phyloP scores from a whole-genome alignment of 2,888 invertebrate genomes.

The Stenodema calcarata region DNA sequence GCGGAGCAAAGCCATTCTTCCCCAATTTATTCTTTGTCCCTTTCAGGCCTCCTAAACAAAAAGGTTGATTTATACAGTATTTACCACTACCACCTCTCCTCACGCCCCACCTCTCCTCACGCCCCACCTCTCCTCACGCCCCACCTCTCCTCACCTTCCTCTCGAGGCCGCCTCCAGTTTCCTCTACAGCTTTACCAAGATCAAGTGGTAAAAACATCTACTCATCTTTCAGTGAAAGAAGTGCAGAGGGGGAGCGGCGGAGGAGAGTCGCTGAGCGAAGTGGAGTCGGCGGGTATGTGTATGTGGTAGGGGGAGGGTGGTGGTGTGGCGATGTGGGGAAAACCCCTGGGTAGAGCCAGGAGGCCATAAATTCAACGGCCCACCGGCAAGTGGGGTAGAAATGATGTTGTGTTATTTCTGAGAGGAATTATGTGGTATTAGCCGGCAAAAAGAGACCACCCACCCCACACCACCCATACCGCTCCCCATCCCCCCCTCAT shows the following conservation, averaged over 20 bases:
- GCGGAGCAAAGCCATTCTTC: constrained; percentile 34
- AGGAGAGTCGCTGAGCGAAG: not conserved
- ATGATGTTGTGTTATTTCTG: constrained; percentile 56
- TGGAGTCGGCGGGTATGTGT: no score
- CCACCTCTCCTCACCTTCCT: not conserved
- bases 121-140: not conserved
- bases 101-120: not conserved
- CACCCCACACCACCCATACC: not conserved
- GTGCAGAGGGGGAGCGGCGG: not conserved
- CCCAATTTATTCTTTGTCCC: constrained; percentile 8
- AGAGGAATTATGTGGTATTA: constrained; percentile 57
- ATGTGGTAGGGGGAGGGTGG: no score
- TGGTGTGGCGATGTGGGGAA: not conserved
- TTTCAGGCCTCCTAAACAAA: constrained; percentile 51
- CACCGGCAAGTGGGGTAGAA: constrained; percentile 35
- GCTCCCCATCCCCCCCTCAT: no score
- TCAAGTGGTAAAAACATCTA: constrained; percentile 57
- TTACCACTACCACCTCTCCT: no score
- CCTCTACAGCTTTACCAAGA: constrained; percentile 50
- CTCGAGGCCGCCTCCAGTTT: not conserved
- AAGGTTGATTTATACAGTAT: constrained; percentile 54
- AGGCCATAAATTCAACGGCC: constrained; percentile 32
- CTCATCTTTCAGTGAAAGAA: constrained; percentile 13
- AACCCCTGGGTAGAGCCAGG: constrained; percentile 8
- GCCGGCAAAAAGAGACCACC: constrained; percentile 35